Evolutionary conservation across 2,113 vertebrate genomes (phyloP).

Genomic region (Gadus chalcogrammus): DNA sequence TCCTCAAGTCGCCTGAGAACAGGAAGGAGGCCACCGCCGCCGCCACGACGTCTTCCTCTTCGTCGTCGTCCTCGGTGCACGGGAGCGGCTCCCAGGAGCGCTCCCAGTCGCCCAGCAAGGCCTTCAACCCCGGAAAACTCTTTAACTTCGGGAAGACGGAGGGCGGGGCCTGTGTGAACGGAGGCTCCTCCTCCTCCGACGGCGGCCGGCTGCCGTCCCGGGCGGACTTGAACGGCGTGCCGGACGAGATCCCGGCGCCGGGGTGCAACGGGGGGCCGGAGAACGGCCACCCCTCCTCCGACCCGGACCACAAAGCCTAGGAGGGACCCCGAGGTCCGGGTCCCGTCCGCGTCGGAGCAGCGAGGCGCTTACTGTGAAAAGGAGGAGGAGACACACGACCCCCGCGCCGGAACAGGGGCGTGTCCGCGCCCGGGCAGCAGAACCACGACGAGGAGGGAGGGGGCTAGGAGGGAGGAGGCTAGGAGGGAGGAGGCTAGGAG

Average conservation of each 20-base stretch:
- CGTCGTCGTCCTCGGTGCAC: conserved; percentile 46
- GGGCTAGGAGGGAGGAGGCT: not conserved
- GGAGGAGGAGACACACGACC: not conserved
- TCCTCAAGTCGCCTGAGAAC: conserved; percentile 90
- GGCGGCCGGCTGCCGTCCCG: conserved; percentile 64
- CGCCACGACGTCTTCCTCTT: conserved; percentile 15
- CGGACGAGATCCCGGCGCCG: conserved; percentile 73
- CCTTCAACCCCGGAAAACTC: conserved; percentile 91
- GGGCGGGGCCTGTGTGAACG: conserved; percentile 78
- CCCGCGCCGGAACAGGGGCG: conserved; percentile 21
- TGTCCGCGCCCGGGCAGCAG: conserved; percentile 37
- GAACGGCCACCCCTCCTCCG: conserved; percentile 63
- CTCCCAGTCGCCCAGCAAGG: conserved; percentile 91
- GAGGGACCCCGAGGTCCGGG: not conserved
- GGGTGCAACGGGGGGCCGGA: conserved; percentile 63
- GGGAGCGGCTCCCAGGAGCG: conserved; percentile 75
- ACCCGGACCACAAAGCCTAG: conserved; percentile 68
- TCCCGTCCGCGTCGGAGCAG: conserved; percentile 27
- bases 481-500: too few species aligned
- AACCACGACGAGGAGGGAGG: conserved; percentile 20
- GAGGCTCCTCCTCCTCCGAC: conserved; percentile 60
- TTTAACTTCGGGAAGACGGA: conserved; percentile 90
- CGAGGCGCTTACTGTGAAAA: conserved; percentile 46
- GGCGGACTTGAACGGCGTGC: conserved; percentile 78
- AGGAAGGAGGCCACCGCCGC: conserved; percentile 73